These are phyloP conservation scores for Coreius guichenoti DNA, from an alignment of 2,797 vertebrate genomes.

Conservation along the genomic window DNA sequence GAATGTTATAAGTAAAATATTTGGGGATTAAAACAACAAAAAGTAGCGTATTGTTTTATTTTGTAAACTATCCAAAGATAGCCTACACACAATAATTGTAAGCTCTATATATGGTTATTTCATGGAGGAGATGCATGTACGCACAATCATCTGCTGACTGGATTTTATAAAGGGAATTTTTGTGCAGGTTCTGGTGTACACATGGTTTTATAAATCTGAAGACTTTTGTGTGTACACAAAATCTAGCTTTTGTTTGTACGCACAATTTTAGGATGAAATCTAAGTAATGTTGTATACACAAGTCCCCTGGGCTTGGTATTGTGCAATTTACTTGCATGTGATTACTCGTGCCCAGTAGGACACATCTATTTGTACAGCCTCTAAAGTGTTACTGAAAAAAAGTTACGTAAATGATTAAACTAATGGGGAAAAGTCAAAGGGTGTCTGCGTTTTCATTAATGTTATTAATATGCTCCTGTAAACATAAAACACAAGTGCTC, in stretches of 20 bases:
- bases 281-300: background rate
- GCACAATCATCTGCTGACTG: background rate
- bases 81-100: background rate
- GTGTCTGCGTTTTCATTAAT: constrained; percentile 5
- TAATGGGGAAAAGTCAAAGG: background rate
- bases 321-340: background rate
- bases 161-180: background rate
- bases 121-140: background rate
- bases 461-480: constrained; percentile 19
- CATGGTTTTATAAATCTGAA: too few relatives aligned
- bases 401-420: background rate
- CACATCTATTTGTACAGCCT: background rate
- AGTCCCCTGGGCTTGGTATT: background rate
- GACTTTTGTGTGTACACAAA: too few relatives aligned
- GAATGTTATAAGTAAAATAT: too few relatives aligned
- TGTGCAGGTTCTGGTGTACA: background rate
- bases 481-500: constrained; percentile 1
- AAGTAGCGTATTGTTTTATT: too few relatives aligned
- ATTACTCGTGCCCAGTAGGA: background rate
- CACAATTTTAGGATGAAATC: background rate
- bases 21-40: too few relatives aligned
- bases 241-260: too few relatives aligned
- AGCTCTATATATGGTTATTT: background rate
- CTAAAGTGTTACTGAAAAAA: background rate
- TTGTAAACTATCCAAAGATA: too few relatives aligned